phyloP scores from a whole-genome alignment of 2,888 invertebrate species.

The Tipula lateralis region DNA sequence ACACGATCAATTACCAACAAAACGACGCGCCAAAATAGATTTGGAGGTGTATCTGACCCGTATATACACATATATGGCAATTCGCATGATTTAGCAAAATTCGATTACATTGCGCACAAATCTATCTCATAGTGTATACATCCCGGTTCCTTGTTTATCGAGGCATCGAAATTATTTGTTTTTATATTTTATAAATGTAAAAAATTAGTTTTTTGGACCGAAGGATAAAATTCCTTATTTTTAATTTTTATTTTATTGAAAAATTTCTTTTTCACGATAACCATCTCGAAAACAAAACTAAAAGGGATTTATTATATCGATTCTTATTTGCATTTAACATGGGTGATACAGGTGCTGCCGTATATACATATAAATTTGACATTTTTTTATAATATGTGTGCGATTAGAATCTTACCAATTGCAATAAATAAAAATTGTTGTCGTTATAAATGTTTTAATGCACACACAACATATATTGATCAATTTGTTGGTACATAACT shows the following conservation, averaged over 20 bases:
- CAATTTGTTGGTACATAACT: neutral
- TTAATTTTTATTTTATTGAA: neutral
- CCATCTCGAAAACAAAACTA: neutral
- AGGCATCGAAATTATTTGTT: neutral
- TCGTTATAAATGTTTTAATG: neutral
- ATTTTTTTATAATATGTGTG: neutral
- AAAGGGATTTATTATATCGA: neutral
- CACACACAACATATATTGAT: neutral
- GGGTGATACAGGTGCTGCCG: neutral
- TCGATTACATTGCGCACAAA: neutral
- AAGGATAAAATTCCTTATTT: neutral
- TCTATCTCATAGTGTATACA: neutral
- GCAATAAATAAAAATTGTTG: neutral
- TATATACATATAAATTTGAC: neutral
- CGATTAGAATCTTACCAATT: neutral
- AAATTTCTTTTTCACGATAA: neutral
- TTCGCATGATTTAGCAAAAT: neutral
- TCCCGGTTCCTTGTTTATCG: neutral
- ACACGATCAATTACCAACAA: neutral
- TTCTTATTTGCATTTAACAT: neutral
- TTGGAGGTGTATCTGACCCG: neutral
- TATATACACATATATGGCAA: neutral
- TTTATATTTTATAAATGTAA: neutral
- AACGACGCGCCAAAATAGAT: neutral
- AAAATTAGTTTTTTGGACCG: neutral